phyloP scores from a whole-genome alignment of 2,888 invertebrate genomes.

The Epinotia ramella region DNA sequence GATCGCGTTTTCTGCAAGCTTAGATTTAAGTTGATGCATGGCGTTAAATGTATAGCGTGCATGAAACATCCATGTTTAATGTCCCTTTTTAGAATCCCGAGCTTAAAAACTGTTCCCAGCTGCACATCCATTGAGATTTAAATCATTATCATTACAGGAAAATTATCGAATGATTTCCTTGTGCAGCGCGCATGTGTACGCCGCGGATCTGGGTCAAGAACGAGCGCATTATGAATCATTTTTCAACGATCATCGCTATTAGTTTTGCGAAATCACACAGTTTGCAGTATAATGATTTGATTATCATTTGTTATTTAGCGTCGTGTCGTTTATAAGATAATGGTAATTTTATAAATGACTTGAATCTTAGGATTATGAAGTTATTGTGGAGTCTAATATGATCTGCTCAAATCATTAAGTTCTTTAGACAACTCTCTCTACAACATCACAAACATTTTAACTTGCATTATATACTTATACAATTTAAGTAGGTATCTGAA shows the following conservation, averaged over 20 bases:
- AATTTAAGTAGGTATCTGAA: background rate
- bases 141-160: constrained; percentile 39
- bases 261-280: constrained; percentile 52
- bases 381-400: background rate
- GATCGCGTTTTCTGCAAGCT: background rate
- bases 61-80: background rate
- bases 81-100: background rate
- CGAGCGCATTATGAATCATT: constrained; percentile 63
- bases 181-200: constrained; percentile 52
- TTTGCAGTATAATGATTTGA: constrained; percentile 44
- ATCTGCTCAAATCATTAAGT: background rate
- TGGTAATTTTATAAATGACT: constrained; percentile 30
- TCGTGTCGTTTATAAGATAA: constrained; percentile 33
- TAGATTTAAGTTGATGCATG: background rate
- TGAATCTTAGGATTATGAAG: constrained; percentile 1
- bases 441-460: too few relatives aligned
- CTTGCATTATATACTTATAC: too few relatives aligned
- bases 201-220: constrained; percentile 64
- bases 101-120: constrained; percentile 1
- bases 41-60: background rate
- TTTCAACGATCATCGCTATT: constrained; percentile 60
- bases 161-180: constrained; percentile 48
- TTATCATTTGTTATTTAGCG: constrained; percentile 38
- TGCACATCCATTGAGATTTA: constrained; percentile 11
- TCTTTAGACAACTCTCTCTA: background rate